Evolutionary conservation across 1,140 invertebrate species (phyloP).

Genomic region (Eubasilissa regina): DNA sequence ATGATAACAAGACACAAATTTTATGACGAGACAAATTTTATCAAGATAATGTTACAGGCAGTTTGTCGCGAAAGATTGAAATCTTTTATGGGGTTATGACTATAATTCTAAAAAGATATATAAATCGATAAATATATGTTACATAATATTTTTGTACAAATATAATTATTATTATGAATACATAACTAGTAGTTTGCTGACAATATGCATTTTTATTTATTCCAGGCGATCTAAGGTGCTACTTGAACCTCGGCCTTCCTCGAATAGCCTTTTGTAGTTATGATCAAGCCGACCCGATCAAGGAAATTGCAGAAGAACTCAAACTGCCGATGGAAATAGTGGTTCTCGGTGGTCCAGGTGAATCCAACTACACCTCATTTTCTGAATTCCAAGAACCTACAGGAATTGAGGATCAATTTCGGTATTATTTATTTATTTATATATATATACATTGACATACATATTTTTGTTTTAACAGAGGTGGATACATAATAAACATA

Average conservation of each 20-base stretch:
- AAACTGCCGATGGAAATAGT: constrained; percentile 38
- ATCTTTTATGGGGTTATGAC: background rate
- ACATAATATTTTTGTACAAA: too few species aligned
- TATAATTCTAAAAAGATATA: too few species aligned
- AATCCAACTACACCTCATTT: constrained; percentile 21
- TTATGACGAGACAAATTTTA: too few species aligned
- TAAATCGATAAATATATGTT: too few species aligned
- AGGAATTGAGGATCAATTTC: constrained; percentile 48
- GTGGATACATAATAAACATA: too few species aligned
- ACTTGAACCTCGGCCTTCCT: constrained; percentile 1
- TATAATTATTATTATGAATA: too few species aligned
- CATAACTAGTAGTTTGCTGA: background rate
- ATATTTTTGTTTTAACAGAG: too few species aligned
- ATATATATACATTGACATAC: too few species aligned
- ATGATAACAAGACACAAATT: too few species aligned
- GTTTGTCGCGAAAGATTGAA: too few species aligned
- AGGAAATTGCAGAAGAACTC: background rate
- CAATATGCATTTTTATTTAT: background rate
- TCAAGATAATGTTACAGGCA: too few species aligned
- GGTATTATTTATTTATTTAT: constrained; percentile 19
- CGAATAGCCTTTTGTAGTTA: constrained; percentile 25
- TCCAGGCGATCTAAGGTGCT: constrained; percentile 25
- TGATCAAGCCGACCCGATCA: background rate
- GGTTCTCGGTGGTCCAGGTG: constrained; percentile 39
- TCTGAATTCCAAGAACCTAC: constrained; percentile 44